Percentiles rank a stretch among this genome's conserved stretches.
phyloP scores from a whole-genome alignment of 2,888 invertebrate genomes.

The Elysia crispata region DNA sequence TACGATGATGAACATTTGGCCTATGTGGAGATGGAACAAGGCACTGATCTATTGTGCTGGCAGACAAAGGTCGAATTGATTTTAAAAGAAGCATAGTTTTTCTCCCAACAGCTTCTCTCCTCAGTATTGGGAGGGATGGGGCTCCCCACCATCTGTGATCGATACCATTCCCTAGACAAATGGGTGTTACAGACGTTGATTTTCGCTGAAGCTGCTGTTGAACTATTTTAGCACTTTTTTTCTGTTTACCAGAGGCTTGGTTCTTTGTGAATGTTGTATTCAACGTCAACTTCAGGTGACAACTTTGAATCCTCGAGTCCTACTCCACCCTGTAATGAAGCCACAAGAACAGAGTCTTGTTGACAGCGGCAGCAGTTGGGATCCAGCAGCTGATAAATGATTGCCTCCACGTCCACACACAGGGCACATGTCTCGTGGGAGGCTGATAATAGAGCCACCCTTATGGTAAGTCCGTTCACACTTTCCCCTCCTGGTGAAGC shows the following conservation, averaged over 20 bases:
- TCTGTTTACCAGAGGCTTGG: not conserved
- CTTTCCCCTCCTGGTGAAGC: too few relatives aligned
- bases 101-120: too few relatives aligned
- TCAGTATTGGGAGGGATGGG: too few relatives aligned
- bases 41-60: not conserved
- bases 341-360: slow-evolving; percentile 61
- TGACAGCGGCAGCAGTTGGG: slow-evolving; percentile 70
- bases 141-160: not conserved
- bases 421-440: slow-evolving; percentile 65
- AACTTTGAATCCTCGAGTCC: slow-evolving; percentile 48
- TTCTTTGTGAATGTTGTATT: not conserved
- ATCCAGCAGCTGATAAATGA: slow-evolving; percentile 65
- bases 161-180: not conserved
- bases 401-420: slow-evolving; percentile 71
- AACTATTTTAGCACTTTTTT: not conserved
- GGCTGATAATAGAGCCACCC: slow-evolving; percentile 47
- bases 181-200: not conserved
- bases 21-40: not conserved
- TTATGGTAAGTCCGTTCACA: slow-evolving; percentile 7
- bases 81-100: too few relatives aligned
- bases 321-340: not conserved
- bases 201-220: not conserved
- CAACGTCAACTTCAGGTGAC: slow-evolving; percentile 44
- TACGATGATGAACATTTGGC: not conserved
- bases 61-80: not conserved